Evolutionary conservation across 2,113 vertebrate species (phyloP), one percentile per base, ranked within the genome.

Genomic region (Pao palembangensis): DNA sequence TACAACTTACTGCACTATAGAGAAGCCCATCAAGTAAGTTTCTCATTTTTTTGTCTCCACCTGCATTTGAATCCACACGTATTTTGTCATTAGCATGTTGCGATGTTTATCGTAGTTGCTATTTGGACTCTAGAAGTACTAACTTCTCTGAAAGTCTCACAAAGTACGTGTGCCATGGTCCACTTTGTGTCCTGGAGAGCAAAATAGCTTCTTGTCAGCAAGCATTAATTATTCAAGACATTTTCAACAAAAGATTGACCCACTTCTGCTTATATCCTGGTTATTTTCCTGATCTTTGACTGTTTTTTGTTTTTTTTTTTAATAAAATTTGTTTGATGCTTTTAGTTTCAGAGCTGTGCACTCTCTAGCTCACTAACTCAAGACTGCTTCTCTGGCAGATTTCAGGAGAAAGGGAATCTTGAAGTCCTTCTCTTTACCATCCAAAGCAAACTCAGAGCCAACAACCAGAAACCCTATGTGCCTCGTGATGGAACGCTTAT

Each of bases 341-440:
- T 38, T 38, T 12, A 38, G 34, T 38, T 6, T 31, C 28, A 31
- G 28, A 31, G 28, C 28, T 38, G 34, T 38, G 34, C 34, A 12
- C 34, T 11, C 11, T 38, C 8, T 38, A 11, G 1, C 18, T 56
- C 3, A 52, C 7, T 16, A 0, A 12, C n/a, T 51, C 3, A 46
- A 41, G 23, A 41, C 21, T 63, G 20, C 8, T 42, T 51, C 43
- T 46, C 16, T 2, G 42, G 23, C 60, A 98, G 96, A 89, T 98
- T 98, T 73, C 94, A 98, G 86, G 96, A 98, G 78, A 98, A 98
- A 75, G 96, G 96, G 3, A 98, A 98, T 76, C 86, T 98, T 17
- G 96, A 98, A 75, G 96, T 98, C 5, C 91, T 98, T 57, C 94
- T 98, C 54, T 98, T 98, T 88, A 96, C 93, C 79, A 96, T 98